Percentiles rank a stretch among this genome's conserved stretches.
Evolutionary conservation across 2,113 vertebrate genomes (phyloP).

Genomic region (Calonectris borealis): DNA sequence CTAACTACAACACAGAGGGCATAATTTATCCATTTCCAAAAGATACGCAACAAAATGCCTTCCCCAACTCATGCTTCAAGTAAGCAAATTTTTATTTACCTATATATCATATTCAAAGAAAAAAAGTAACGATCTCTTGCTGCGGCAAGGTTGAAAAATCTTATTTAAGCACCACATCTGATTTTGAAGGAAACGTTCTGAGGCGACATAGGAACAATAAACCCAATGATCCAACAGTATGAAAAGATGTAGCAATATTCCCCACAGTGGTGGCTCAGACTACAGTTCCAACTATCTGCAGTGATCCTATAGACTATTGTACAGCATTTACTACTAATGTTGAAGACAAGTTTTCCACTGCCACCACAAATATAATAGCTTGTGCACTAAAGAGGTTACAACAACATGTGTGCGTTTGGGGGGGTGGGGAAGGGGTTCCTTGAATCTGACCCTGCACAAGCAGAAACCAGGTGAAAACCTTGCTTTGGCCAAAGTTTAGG

Average conservation of each 20-base stretch:
- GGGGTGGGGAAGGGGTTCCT: not conserved
- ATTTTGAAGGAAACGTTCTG: not conserved
- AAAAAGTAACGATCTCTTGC: not conserved
- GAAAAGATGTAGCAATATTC: not conserved
- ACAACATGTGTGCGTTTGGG: not conserved
- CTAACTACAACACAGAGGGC: not conserved
- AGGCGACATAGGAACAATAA: not conserved
- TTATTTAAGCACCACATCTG: not conserved
- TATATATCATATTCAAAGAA: accelerated
- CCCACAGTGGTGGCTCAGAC: not conserved
- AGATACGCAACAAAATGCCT: not conserved
- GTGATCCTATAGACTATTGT: not conserved
- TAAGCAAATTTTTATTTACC: not conserved
- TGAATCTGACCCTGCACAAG: not conserved
- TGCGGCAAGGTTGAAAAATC: not conserved
- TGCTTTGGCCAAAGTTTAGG: not conserved
- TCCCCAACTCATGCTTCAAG: not conserved
- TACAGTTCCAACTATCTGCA: not conserved
- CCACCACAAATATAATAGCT: not conserved
- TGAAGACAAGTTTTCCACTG: not conserved
- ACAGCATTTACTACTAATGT: not conserved
- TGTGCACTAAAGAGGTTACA: not conserved
- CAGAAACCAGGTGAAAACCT: not conserved
- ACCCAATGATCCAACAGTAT: not conserved
- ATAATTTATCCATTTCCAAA: not conserved